These are phyloP conservation scores for Polydrusus pterygomalis DNA, from an alignment of 2,888 invertebrate species.

Conservation along the genomic window DNA sequence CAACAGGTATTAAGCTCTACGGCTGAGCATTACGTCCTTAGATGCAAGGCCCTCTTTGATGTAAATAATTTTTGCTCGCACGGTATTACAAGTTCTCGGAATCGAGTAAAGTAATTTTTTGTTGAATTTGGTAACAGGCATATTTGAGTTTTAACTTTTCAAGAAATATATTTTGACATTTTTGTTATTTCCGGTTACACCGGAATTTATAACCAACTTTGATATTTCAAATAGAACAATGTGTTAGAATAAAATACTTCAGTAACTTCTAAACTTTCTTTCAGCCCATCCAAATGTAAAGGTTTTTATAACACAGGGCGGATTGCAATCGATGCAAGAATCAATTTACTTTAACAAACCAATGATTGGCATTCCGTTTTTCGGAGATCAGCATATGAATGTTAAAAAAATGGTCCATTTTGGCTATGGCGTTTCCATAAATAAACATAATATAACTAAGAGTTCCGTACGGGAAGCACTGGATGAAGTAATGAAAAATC, in stretches of 20 bases:
- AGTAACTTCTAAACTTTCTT: slow-evolving; percentile 25
- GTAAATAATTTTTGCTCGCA: no score
- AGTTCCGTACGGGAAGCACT: slow-evolving; percentile 52
- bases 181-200: no score
- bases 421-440: slow-evolving; percentile 56
- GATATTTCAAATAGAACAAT: no score
- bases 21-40: no score
- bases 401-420: slow-evolving; percentile 56
- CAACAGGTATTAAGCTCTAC: no score
- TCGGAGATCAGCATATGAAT: slow-evolving; percentile 60
- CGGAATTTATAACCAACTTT: no score
- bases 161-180: no score
- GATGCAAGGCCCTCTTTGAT: no score
- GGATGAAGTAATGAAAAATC: slow-evolving; percentile 56
- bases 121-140: no score
- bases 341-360: slow-evolving; percentile 56
- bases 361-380: slow-evolving; percentile 59
- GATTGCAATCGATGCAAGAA: slow-evolving; percentile 60
- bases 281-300: slow-evolving; percentile 71
- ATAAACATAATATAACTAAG: slow-evolving; percentile 54
- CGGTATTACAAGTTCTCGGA: no score
- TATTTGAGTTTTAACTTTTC: no score
- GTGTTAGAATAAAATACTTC: not conserved
- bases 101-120: no score
- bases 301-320: slow-evolving; percentile 67